Evolutionary conservation across 2,113 vertebrate genomes (phyloP), one percentile per base, ranked within the genome.

Genomic region (Neolamprologus longior): DNA sequence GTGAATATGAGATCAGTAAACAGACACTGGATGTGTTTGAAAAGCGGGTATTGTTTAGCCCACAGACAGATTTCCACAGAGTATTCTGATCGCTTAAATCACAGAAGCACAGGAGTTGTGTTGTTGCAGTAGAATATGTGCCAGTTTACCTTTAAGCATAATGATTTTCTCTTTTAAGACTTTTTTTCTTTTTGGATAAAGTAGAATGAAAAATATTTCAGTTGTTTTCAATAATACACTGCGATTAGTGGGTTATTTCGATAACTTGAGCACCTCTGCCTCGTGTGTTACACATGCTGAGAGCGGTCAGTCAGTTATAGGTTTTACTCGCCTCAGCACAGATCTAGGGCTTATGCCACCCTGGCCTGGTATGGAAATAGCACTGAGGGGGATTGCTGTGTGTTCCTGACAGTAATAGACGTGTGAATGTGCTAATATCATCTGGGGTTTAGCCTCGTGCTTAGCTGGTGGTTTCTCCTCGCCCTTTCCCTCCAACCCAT

Each of bases 401-500:
- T 78, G 33, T 88, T 85, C 85, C 87, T 81, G 90, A 88, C 94
- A 73, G 84, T 90, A 89, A 94, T 91, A 94, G 89, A 88, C 68
- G 86, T 94, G 85, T 93, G 80, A 90, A 90, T 86, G 89, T 81
- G 86, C 83, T 93, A 92, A 93, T 90, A 89, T 93, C 84, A 81
- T 89, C 33, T 10, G 5, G 85, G 88, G 42, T 94, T 93, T 90
- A 91, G 79, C 81, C 55, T 80, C 33, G 15, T 86, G 90, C 90
- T 86, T 85, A 87, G 86, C 55, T 35, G 76, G 71, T 45, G 83
- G 79, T 81, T 91, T 91, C 86, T 63, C 31, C 47, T 82, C 79
- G 88, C 53, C 81, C 81, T 91, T 91, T 92, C 92, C 84, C 90
- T 88, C 91, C 19, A 83, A 96, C 95, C 94, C 95, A 96, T 93